Evolutionary conservation across 1,140 invertebrate species (phyloP).

Genomic region (Metopolophium dirhodum): DNA sequence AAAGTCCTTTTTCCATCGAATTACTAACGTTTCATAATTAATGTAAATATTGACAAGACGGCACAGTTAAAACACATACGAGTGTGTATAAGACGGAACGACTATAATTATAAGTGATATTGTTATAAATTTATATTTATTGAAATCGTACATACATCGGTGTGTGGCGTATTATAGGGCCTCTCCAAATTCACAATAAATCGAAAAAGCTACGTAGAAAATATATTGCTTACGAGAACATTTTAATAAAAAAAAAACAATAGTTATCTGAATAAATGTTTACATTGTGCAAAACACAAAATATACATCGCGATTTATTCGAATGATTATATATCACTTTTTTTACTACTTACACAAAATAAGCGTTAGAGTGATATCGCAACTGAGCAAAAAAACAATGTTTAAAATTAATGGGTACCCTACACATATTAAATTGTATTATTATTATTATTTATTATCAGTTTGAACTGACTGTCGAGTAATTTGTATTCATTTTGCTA

Average conservation of each 20-base stretch:
- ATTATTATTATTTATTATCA: conserved; percentile 2
- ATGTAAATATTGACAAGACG: neutral
- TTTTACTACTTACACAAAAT: neutral
- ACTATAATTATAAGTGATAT: neutral
- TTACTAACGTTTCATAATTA: neutral
- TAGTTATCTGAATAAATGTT: neutral
- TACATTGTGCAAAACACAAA: neutral
- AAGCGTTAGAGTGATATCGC: neutral
- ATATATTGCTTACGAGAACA: too few relatives aligned
- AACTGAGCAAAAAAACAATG: neutral
- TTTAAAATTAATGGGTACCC: neutral
- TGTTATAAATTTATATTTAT: neutral
- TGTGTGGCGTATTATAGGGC: neutral
- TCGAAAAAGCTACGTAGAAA: neutral
- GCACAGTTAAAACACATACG: too few relatives aligned
- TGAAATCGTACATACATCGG: neutral
- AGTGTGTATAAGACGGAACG: neutral
- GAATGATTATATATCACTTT: neutral
- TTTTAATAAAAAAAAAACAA: neutral
- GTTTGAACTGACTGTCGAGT: neutral
- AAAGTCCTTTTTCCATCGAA: neutral
- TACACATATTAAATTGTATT: neutral
- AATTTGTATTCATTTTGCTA: neutral
- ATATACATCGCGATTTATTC: neutral
- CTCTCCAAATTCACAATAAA: neutral